Percentiles rank a stretch among this genome's conserved stretches.
These are phyloP conservation scores for Eristalis intricaria DNA, from an alignment of 2,888 invertebrate species.

Conservation along the genomic window DNA sequence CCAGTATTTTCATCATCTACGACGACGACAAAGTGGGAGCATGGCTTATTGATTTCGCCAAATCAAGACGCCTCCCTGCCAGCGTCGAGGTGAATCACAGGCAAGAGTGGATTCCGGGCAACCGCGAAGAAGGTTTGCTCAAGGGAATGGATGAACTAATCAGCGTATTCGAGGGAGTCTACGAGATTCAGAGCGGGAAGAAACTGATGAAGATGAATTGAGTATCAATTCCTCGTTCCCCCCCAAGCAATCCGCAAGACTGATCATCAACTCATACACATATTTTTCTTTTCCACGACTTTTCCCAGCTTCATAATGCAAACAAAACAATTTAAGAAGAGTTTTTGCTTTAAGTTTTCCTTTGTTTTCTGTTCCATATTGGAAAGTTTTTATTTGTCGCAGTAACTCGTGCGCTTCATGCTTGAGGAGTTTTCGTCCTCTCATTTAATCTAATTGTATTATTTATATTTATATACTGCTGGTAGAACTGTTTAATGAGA, in stretches of 20 bases:
- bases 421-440: conserved; percentile 70
- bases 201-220: conserved; percentile 73
- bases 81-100: conserved; percentile 89
- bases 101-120: conserved; percentile 93
- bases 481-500: conserved; percentile 12
- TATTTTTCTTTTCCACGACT: neutral
- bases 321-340: conserved; percentile 14
- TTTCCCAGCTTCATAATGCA: conserved; percentile 42
- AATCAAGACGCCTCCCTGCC: conserved; percentile 89
- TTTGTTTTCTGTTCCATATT: conserved; percentile 66
- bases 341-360: conserved; percentile 4
- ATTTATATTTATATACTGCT: conserved; percentile 22
- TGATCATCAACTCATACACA: conserved; percentile 56
- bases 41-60: conserved; percentile 99
- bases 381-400: conserved; percentile 58
- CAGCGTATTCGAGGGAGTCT: conserved; percentile 83
- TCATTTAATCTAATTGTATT: conserved; percentile 53
- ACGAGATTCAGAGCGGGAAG: conserved; percentile 76
- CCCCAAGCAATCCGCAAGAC: conserved; percentile 51
- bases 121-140: conserved; percentile 97
- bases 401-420: conserved; percentile 57
- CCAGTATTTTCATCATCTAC: conserved; percentile 96
- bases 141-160: conserved; percentile 96
- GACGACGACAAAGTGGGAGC: conserved; percentile 93
- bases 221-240: neutral